Evolutionary conservation across 2,113 vertebrate genomes (phyloP).

Genomic region (Mormyrus lacerda): DNA sequence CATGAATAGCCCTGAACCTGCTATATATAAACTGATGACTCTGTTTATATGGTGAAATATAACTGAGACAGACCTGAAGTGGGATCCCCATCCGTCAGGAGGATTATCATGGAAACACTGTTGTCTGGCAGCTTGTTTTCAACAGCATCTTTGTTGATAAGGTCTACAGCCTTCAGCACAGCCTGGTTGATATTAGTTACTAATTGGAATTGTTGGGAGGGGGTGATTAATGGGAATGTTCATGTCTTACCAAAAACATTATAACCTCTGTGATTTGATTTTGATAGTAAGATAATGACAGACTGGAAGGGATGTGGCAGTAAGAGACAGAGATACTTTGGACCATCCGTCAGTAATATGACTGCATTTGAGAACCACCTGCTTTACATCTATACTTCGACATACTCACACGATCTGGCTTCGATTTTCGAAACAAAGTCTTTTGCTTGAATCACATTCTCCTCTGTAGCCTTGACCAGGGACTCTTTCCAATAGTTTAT

Average conservation of each 20-base stretch:
- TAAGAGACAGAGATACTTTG: neutral
- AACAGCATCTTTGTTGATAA: slow-evolving; percentile 40
- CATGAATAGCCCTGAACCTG: neutral
- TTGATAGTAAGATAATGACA: neutral
- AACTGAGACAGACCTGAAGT: neutral
- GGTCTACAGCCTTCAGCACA: slow-evolving; percentile 38
- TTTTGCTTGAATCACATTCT: slow-evolving; percentile 42
- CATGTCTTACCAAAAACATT: neutral
- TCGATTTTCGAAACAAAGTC: rapidly evolving
- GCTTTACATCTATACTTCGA: neutral
- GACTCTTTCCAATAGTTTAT: slow-evolving; percentile 28
- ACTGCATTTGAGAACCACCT: neutral
- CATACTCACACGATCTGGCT: neutral
- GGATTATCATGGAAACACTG: slow-evolving; percentile 56
- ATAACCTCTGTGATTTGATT: neutral
- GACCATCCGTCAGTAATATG: neutral
- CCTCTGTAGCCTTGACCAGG: slow-evolving; percentile 45
- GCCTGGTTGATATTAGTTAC: slow-evolving; percentile 55
- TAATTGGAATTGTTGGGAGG: slow-evolving; percentile 20
- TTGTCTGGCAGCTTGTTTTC: slow-evolving; percentile 39
- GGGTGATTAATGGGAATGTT: neutral
- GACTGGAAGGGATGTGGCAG: neutral
- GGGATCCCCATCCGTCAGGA: slow-evolving; percentile 63
- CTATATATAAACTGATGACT: neutral
- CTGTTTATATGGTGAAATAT: neutral